Evolutionary conservation across 92 coral and sea anemone species (phyloP).

Genomic region (Anthopleura xanthogrammica): DNA sequence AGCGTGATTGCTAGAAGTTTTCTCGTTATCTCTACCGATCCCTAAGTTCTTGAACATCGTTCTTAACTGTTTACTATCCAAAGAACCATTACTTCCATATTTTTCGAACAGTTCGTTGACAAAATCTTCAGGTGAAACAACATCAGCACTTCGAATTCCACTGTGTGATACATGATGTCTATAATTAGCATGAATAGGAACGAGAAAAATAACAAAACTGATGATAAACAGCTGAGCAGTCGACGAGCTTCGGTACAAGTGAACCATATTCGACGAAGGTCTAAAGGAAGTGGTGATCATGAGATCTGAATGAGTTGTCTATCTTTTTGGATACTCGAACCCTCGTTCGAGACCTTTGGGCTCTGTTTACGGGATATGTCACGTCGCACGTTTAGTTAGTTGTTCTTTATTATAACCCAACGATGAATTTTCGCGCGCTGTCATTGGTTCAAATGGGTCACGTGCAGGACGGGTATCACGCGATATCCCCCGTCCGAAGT

Average conservation of each 20-base stretch:
- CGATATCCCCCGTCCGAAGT: too few relatives aligned
- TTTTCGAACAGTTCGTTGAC: constrained; percentile 54
- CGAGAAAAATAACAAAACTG: not conserved
- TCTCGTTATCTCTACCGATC: constrained; percentile 43
- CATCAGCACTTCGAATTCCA: constrained; percentile 65
- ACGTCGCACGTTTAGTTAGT: too few relatives aligned
- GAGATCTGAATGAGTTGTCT: not conserved
- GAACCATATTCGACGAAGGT: not conserved
- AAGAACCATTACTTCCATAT: constrained; percentile 68
- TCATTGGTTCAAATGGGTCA: too few relatives aligned
- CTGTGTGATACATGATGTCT: constrained; percentile 16
- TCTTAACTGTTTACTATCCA: constrained; percentile 49
- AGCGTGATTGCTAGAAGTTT: not conserved
- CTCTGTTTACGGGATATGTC: too few relatives aligned
- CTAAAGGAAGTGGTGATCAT: not conserved
- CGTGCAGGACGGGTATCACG: too few relatives aligned
- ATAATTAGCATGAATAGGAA: not conserved
- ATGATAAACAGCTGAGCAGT: not conserved
- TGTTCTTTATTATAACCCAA: too few relatives aligned
- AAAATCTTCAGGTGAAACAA: constrained; percentile 45
- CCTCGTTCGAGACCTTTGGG: too few relatives aligned
- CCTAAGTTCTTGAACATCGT: constrained; percentile 47
- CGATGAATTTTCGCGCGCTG: too few relatives aligned
- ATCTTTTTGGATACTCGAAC: too few relatives aligned
- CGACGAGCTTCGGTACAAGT: not conserved